These are phyloP conservation scores for Sander lucioperca DNA, from an alignment of 2,113 vertebrate genomes.

Conservation along the genomic window DNA sequence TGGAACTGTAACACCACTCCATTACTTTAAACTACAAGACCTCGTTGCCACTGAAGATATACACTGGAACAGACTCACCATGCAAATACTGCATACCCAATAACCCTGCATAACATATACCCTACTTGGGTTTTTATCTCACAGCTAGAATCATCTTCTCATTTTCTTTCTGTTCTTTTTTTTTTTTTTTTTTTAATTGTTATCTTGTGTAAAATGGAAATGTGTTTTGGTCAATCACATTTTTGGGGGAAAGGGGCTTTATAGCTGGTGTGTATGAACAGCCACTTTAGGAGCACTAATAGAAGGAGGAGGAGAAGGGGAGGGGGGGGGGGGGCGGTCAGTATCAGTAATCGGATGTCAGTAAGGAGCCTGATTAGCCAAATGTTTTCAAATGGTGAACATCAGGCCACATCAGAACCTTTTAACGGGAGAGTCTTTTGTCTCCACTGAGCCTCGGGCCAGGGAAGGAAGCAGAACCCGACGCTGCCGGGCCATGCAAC, in stretches of 20 bases:
- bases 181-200: no score
- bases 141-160: not conserved
- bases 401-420: conserved; percentile 40
- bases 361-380: not conserved
- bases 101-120: not conserved
- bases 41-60: conserved; percentile 31
- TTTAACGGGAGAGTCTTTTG: conserved; percentile 53
- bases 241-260: no score
- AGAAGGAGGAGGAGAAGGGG: not conserved
- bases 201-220: not conserved
- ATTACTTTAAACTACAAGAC: conserved; percentile 55
- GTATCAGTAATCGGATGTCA: not conserved
- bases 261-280: not conserved
- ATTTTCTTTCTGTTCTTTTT: not conserved
- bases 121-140: not conserved
- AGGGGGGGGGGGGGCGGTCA: fast-evolving
- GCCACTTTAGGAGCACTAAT: conserved; percentile 37
- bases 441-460: conserved; percentile 35
- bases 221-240: not conserved
- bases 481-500: conserved; percentile 9
- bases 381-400: conserved; percentile 10
- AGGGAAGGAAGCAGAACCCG: conserved; percentile 15
- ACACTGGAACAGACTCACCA: conserved; percentile 11
- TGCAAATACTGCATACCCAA: not conserved
- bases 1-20: conserved; percentile 64